Evolutionary conservation across 2,797 vertebrate genomes (phyloP).

Genomic region (Rhinella marina): DNA sequence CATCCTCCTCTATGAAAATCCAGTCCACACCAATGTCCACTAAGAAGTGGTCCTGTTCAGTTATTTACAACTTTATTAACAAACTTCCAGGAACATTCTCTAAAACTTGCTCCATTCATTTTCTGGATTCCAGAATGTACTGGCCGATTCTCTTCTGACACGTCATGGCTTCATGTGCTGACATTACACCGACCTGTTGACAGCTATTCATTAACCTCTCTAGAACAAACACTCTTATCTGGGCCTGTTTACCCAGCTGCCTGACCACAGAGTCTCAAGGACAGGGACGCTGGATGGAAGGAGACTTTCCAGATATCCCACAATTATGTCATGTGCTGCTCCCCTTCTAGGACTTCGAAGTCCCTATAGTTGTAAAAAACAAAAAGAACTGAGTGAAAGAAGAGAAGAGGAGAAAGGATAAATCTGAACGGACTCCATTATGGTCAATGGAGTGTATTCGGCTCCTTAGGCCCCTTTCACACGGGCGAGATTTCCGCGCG

Average conservation of each 20-base stretch:
- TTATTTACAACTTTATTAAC: no score
- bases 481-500: no score
- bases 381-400: no score
- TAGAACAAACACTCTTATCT: slow-evolving; percentile 6
- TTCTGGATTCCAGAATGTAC: background rate
- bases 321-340: background rate
- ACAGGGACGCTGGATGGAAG: background rate
- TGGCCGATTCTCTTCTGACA: background rate
- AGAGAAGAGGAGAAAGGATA: no score
- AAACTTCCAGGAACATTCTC: background rate
- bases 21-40: no score
- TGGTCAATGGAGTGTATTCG: no score
- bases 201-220: background rate
- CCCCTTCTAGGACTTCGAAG: background rate
- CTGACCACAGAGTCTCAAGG: background rate
- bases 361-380: no score
- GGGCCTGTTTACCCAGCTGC: slow-evolving; percentile 2
- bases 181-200: background rate
- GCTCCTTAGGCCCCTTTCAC: no score
- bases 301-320: background rate
- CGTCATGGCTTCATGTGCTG: background rate
- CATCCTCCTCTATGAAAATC: no score
- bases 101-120: background rate
- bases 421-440: no score
- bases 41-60: no score